Evolutionary conservation across 2,797 vertebrate genomes (phyloP).

Genomic region (Esox lucius): DNA sequence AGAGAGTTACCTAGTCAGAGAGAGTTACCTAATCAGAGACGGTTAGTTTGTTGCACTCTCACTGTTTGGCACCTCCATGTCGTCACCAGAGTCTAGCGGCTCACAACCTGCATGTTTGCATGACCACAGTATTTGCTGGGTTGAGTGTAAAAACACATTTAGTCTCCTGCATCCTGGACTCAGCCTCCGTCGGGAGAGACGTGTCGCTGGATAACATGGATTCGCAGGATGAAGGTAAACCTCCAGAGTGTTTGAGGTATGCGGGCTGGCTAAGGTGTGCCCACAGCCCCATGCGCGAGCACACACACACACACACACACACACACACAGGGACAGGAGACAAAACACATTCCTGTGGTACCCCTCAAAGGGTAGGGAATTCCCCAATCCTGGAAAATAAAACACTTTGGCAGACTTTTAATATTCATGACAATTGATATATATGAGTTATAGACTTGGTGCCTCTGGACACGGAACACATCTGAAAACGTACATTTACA

Average conservation of each 20-base stretch:
- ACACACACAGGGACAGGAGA: constrained; percentile 70
- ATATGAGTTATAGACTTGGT: constrained; percentile 41
- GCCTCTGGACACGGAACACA: constrained; percentile 5
- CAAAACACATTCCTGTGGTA: constrained; percentile 84
- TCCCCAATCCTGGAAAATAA: constrained; percentile 71
- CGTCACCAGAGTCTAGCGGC: constrained; percentile 48
- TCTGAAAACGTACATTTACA: too few relatives aligned
- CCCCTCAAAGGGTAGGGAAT: constrained; percentile 80
- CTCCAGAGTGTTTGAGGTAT: constrained; percentile 58
- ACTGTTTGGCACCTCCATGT: constrained; percentile 53
- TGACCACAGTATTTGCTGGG: constrained; percentile 65
- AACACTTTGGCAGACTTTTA: constrained; percentile 68
- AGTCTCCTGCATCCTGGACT: constrained; percentile 47
- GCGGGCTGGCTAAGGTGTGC: constrained; percentile 62
- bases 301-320: constrained; percentile 58
- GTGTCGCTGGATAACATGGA: constrained; percentile 23
- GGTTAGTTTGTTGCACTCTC: constrained; percentile 54
- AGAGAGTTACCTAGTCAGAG: too few relatives aligned
- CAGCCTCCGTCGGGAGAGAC: constrained; percentile 23
- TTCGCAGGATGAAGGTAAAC: constrained; percentile 45
- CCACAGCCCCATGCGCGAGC: constrained; percentile 15
- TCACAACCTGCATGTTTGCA: constrained; percentile 49
- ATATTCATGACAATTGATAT: constrained; percentile 44
- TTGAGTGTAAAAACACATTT: constrained; percentile 64
- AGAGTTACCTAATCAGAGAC: too few relatives aligned